phyloP scores from a whole-genome alignment of 2,797 vertebrate genomes.

The Setipinna tenuifilis region DNA sequence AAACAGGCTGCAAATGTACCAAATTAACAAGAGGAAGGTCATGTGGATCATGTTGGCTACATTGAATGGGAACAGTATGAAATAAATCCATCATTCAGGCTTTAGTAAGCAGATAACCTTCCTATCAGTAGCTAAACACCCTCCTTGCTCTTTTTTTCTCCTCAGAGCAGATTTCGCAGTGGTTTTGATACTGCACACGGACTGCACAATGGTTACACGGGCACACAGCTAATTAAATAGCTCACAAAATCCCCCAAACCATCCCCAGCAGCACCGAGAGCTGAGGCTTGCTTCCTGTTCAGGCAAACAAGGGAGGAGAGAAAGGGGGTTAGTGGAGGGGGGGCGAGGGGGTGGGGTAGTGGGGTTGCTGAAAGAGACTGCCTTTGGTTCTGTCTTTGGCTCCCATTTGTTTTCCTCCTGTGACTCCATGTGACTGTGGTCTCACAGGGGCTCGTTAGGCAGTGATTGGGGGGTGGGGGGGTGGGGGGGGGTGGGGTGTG shows the following conservation, averaged over 20 bases:
- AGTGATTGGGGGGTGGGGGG: constrained; percentile 1
- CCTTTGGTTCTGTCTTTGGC: background rate
- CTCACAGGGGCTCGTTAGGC: constrained; percentile 19
- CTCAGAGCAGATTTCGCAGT: background rate
- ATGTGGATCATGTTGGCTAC: background rate
- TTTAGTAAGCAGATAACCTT: constrained; percentile 20
- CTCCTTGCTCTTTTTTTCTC: background rate
- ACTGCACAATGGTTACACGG: background rate
- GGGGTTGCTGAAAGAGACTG: background rate
- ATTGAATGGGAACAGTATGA: background rate
- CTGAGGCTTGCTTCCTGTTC: constrained; percentile 10
- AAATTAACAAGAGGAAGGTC: background rate
- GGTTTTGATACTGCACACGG: background rate
- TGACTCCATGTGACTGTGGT: constrained; percentile 18
- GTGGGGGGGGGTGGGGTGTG: too few relatives aligned
- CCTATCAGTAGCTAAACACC: background rate
- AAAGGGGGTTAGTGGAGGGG: background rate
- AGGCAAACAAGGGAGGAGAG: background rate
- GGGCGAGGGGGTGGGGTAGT: background rate
- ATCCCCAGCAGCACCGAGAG: background rate
- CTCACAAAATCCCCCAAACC: constrained; percentile 11
- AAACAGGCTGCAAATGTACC: background rate
- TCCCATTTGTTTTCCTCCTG: background rate
- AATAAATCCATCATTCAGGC: constrained; percentile 14
- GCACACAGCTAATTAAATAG: constrained; percentile 16